A percentile compares a stretch with the other conserved stretches of the same genome.
These are phyloP conservation scores for Schrankia costaestrigalis DNA, from an alignment of 2,888 invertebrate species.

Conservation along the genomic window DNA sequence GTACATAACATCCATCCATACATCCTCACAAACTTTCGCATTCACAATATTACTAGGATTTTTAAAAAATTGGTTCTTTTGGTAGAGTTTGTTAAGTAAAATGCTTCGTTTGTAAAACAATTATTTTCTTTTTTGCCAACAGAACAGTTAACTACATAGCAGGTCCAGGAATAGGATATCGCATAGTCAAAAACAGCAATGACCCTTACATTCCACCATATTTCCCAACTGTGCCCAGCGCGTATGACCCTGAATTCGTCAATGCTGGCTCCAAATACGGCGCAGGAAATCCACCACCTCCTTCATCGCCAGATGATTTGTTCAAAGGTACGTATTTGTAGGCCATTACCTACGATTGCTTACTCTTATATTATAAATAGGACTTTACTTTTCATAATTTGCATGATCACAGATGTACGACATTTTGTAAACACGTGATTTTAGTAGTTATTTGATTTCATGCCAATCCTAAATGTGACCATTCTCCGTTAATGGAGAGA, in stretches of 20 bases:
- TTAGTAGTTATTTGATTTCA: no score
- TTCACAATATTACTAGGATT: no score
- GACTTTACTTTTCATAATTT: no score
- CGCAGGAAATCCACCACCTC: conserved; percentile 29
- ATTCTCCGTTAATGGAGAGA: no score
- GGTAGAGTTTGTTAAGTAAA: no score
- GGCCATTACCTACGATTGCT: not conserved
- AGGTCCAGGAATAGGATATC: conserved; percentile 88
- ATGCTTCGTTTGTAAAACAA: no score
- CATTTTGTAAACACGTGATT: no score
- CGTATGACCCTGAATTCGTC: conserved; percentile 72
- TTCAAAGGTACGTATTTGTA: conserved; percentile 58
- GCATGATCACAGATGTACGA: no score
- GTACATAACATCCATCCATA: no score
- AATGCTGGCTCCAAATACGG: conserved; percentile 52
- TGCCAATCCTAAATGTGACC: no score
- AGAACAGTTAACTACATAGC: conserved; percentile 89
- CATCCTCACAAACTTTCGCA: no score
- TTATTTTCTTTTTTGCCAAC: conserved; percentile 8
- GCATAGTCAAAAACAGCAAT: conserved; percentile 85
- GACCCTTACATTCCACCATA: conserved; percentile 83
- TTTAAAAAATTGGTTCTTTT: no score
- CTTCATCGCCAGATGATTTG: conserved; percentile 54
- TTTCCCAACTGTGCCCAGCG: conserved; percentile 81
- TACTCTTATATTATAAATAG: not conserved